Evolutionary conservation across 1,140 invertebrate species (phyloP), one percentile per base, ranked within the genome.

Genomic region (Mactra quadrangularis): DNA sequence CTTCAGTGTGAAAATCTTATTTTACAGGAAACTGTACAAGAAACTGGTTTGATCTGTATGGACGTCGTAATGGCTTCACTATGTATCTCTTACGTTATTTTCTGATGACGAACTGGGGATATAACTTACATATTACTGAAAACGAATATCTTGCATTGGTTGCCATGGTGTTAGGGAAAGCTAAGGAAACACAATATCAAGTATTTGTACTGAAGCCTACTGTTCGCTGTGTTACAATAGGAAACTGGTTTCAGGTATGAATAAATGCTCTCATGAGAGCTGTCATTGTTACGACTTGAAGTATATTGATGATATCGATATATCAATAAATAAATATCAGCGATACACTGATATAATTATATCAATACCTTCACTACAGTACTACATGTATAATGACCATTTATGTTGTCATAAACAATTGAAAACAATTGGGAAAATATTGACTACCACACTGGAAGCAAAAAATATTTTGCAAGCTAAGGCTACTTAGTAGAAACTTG

Each of bases 41-140:
- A 53, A 85, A 88, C 47, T 92, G 87, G 86, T 90, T 91, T 85
- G 86, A 91, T 17, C 83, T 84, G 22, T 92, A 91, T 81, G 91
- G 91, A 13, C 72, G 88, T 6, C 87, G 87, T 62, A 89, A 81
- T 74, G 91, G 91, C 7, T 92, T 92, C 76, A 85, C 87, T 1
- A 88, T 87, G 38, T 89, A 89, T 64, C 25, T 91, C 3, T 82
- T 92, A 17, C 86, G 92, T 2, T 92, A 91, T 77, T 92, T 92
- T 81, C 85, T 92, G 1, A 25, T 88, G 13, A 82, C 90, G 35
- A 92, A 90, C 87, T 89, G 90, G 89, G 86, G 83, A 1, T 70
- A 82, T 53, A 90, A 91, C 74, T 85, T 92, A 25, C 64, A 82
- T 66, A 50, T 92, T 0, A 84, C 83, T 15, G 85, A 89, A 27